Base-by-base conservation (phyloP, 1,140 invertebrate species). In the Whitmania pigra region DNA sequence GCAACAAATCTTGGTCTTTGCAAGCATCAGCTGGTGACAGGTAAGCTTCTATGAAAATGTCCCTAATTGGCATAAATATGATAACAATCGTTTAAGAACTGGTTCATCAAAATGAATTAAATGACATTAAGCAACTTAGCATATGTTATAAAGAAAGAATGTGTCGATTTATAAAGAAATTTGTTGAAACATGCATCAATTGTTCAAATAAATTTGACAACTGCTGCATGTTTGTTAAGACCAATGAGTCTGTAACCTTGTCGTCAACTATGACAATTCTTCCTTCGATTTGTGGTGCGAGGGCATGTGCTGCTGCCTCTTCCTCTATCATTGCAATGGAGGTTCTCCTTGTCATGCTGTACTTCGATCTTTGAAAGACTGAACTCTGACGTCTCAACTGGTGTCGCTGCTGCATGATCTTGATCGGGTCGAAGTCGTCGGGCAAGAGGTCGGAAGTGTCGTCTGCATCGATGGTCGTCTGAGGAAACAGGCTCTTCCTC, bases 211-310 rank as follows among this genome's bases (percentile, higher is more conserved):
- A 17, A 11, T 49, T 17, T 49, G 2, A 36, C 31, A 36, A 49
- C 11, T 5, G 9, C 13, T 11, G 13, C 43, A 63, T 5, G 9
- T 63, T 31, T 3, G 22, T 2, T 15, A 25, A 22, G 6, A 17
- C 29, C 57, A 11, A 13, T 22, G 20, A n/a, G 29, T 11, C 67
- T 27, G 22, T 49, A 69, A 71, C 71, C 55, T 57, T 36, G 43
- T 57, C 57, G 36, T 40, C 49, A 53, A 73, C 36, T 22, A 70
- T 11, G 29, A 36, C 27, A 5, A 73, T 69, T 36, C 72, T 63
- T 11, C 72, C 72, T 31, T 73, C 72, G 0, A 69, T 66, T 70
- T 73, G 25, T 11, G 72, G 72, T 7, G 72, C 72, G 22, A 73
- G 54, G 29, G 72, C 72, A 29, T 22, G 22, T 6, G 25, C 53